Conservation (phyloP, 2,888 invertebrate species). For the Aromia moschata region DNA sequence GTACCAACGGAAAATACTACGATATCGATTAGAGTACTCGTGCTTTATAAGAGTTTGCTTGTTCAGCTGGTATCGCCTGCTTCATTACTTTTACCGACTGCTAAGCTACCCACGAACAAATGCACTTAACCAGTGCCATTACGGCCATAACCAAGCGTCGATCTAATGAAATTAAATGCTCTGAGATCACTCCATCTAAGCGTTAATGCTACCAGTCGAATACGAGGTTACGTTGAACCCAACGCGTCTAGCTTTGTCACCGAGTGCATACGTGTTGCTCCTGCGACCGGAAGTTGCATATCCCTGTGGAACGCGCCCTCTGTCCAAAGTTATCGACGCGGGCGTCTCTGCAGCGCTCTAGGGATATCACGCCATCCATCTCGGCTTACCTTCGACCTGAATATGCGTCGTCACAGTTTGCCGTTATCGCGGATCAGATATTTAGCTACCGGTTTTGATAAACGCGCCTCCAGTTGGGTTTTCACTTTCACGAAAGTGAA, state of each 20-base stretch:
- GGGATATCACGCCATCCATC: conserved; percentile 13
- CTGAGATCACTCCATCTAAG: too few species aligned
- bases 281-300: conserved; percentile 35
- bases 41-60: too few species aligned
- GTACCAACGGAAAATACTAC: too few species aligned
- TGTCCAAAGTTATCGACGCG: conserved; percentile 16
- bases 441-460: neutral
- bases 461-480: neutral
- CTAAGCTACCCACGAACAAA: too few species aligned
- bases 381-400: conserved; percentile 6
- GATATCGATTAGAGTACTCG: too few species aligned
- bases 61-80: too few species aligned
- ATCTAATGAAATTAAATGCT: too few species aligned
- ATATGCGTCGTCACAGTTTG: neutral
- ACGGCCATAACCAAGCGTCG: too few species aligned
- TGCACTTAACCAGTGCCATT: too few species aligned
- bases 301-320: conserved; percentile 33
- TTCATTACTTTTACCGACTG: too few species aligned
- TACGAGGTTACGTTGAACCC: conserved; percentile 19
- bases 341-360: neutral
- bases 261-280: neutral
- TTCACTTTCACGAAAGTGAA: conserved; percentile 19
- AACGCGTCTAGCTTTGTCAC: neutral
- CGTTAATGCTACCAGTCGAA: conserved; percentile 1
- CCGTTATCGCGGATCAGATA: neutral